Conservation (phyloP, 2,888 invertebrate species). For the Steinernema scapterisci region DNA sequence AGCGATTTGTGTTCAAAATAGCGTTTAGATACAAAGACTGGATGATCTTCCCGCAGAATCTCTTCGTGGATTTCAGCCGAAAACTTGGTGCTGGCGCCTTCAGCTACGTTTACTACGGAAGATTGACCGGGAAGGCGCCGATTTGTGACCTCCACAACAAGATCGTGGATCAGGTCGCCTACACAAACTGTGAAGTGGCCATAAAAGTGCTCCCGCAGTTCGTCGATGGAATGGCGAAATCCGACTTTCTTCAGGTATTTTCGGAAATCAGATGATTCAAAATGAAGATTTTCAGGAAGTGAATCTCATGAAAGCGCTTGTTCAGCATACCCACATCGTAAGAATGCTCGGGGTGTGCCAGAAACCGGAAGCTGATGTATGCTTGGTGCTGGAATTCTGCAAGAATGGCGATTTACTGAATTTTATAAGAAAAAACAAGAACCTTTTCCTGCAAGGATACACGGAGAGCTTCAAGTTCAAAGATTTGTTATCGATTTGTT, state of each 20-base stretch:
- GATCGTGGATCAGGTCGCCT: neutral
- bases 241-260: conserved; percentile 3
- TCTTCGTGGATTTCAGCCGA: neutral
- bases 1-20: neutral
- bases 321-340: conserved; percentile 2
- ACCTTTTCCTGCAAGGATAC: neutral
- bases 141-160: conserved; percentile 13
- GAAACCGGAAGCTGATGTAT: conserved; percentile 15
- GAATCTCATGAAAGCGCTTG: conserved; percentile 16
- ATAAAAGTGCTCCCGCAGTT: conserved; percentile 62
- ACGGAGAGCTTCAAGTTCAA: conserved; percentile 2
- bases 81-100: conserved; percentile 9
- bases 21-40: conserved; percentile 8
- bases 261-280: neutral
- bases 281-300: neutral
- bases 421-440: neutral
- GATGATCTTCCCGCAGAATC: neutral
- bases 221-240: conserved; percentile 35
- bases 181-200: conserved; percentile 43
- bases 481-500: conserved; percentile 8
- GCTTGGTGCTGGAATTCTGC: conserved; percentile 16
- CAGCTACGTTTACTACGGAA: conserved; percentile 24
- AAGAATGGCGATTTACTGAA: conserved; percentile 11
- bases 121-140: neutral
- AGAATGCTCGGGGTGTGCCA: conserved; percentile 18